Evolutionary conservation across 1,140 invertebrate genomes (phyloP), one percentile per base, ranked within the genome.

Genomic region (Magallana ariakensis): DNA sequence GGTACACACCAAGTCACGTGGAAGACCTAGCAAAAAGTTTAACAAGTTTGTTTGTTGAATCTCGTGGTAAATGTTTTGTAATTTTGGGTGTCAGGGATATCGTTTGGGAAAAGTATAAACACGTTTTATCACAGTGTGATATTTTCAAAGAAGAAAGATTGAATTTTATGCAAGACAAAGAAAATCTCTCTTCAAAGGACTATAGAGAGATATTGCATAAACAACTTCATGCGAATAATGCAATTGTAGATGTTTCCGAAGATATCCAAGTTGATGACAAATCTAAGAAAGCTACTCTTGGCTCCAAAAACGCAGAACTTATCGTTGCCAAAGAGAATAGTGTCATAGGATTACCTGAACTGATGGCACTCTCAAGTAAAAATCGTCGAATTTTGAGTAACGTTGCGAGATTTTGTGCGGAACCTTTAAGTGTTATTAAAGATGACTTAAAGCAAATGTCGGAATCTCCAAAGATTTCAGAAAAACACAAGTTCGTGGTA

Each of bases 41-140:
- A 26, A 75, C 66, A 26, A 26, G 33, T 75, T 33, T 75, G 66
- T 75, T 46, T 26, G 2, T 75, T 19, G 33, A 75, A 26, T 19
- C 66, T 75, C 66, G 66, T 75, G 66, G 66, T 33, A 75, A 75
- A 75, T 75, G 66, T 26, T 75, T 75, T 75, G 66, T 75, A 26
- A 75, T 75, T 15, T 26, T 75, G 22, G 22, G 19, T 5, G 22
- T 75, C 2, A 33, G 66, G 22, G 66, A 75, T 9, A 75, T 26
- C 11, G 66, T 75, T 19, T 75, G 66, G 66, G 66, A 75, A 26
- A 75, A 75, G 15, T 75, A 33, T 26, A 26, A 75, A 75, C 19
- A 75, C 15, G 66, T 75, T 10, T 75, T 75, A 75, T 75, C 66
- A 22, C 66, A 75, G 22, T 75, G 66, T 26, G 66, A 75, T 26